Conservation (phyloP, 2,113 vertebrate species). For the Notarius quadriscutis region DNA sequence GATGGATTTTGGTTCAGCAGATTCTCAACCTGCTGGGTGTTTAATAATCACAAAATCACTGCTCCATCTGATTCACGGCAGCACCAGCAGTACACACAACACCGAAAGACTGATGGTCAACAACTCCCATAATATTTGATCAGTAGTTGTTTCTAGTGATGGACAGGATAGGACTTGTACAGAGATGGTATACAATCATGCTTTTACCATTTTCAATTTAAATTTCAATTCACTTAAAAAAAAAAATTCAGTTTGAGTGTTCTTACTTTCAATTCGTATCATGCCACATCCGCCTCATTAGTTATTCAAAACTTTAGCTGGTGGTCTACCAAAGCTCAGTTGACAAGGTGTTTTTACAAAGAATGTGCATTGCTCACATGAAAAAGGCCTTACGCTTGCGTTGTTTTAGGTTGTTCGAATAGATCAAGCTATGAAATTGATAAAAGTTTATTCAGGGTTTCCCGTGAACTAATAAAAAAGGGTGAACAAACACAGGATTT, state of each 20-base stretch:
- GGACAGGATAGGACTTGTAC: neutral
- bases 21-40: neutral
- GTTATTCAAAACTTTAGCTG: no score
- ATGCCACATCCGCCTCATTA: no score
- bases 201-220: neutral
- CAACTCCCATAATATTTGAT: neutral
- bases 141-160: neutral
- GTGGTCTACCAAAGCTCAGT: no score
- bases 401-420: no score
- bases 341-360: no score
- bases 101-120: neutral
- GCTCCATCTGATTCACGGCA: neutral
- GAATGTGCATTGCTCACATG: no score
- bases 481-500: no score
- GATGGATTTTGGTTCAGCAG: neutral
- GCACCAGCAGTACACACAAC: neutral
- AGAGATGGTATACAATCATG: neutral
- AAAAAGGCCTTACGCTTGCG: no score
- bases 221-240: neutral
- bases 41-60: neutral
- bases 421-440: no score
- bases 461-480: no score
- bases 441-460: no score
- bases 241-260: neutral
- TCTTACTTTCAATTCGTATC: no score